Percentiles rank a stretch among this genome's conserved stretches.
Evolutionary conservation across 2,113 vertebrate species (phyloP).

Genomic region (Pluvianellus socialis): DNA sequence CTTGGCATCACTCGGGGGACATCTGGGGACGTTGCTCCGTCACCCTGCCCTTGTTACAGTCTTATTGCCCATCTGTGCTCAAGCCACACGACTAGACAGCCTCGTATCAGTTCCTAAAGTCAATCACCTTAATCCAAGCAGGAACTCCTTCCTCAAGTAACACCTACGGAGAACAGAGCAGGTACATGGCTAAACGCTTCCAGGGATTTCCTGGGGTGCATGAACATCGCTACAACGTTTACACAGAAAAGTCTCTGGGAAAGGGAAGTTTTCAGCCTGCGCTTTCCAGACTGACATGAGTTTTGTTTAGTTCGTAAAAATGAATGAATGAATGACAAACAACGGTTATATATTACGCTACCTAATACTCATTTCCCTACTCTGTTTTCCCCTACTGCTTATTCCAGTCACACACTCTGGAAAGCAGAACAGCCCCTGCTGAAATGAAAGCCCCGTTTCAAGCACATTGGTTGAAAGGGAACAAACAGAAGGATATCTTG

Average conservation of each 20-base stretch:
- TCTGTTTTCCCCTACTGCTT: not conserved
- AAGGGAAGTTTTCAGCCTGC: not conserved
- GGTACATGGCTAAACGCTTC: rapidly evolving
- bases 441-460: not conserved
- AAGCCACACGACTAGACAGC: not conserved
- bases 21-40: not conserved
- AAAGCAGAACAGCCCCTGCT: not conserved
- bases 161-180: not conserved
- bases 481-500: not conserved
- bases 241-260: not conserved
- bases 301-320: not conserved
- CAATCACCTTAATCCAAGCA: not conserved
- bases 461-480: not conserved
- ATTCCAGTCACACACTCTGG: not conserved
- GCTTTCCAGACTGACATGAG: not conserved
- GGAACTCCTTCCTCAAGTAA: not conserved
- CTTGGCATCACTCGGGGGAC: not conserved
- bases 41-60: not conserved
- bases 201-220: rapidly evolving
- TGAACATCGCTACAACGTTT: rapidly evolving
- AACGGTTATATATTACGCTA: rapidly evolving
- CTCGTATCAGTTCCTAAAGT: not conserved
- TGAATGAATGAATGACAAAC: not conserved
- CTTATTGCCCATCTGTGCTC: not conserved
- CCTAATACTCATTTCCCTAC: not conserved